Conservation (phyloP, 2,113 vertebrate species). For the Tonatia bakeri region DNA sequence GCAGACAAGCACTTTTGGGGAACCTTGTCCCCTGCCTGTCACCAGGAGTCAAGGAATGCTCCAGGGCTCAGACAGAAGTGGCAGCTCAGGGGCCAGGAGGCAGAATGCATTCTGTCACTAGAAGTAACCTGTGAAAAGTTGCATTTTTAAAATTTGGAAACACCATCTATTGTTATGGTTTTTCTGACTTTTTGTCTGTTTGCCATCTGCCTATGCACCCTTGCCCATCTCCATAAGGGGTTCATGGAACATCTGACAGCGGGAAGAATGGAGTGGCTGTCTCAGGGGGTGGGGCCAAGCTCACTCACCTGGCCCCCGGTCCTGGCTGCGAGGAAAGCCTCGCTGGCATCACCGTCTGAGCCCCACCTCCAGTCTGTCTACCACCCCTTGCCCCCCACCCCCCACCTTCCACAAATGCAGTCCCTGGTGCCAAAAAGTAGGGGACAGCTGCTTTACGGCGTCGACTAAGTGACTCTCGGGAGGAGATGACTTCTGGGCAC, state of each 20-base stretch:
- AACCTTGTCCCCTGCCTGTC: background rate
- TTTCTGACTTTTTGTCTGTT: background rate
- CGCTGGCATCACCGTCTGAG: too few species aligned
- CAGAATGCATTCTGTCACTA: background rate
- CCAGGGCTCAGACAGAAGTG: background rate
- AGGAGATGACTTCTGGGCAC: too few species aligned
- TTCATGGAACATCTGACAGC: background rate
- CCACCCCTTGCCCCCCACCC: too few species aligned
- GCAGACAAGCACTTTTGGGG: background rate
- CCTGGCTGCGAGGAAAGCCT: background rate
- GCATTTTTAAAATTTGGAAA: background rate
- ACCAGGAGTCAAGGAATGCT: background rate
- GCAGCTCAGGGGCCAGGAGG: background rate
- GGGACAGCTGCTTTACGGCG: too few species aligned
- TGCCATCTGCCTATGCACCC: too few species aligned
- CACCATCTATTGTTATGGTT: background rate
- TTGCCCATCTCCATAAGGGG: background rate
- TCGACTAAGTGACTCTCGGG: too few species aligned
- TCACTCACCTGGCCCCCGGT: accelerated
- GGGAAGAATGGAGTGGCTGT: accelerated
- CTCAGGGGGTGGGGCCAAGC: background rate
- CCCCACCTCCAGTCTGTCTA: too few species aligned
- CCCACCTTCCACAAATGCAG: background rate
- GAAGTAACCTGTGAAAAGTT: background rate
- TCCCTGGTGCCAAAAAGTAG: too few species aligned